Conservation (phyloP, 2,797 vertebrate genomes). For the Notoglanidium macrostoma region DNA sequence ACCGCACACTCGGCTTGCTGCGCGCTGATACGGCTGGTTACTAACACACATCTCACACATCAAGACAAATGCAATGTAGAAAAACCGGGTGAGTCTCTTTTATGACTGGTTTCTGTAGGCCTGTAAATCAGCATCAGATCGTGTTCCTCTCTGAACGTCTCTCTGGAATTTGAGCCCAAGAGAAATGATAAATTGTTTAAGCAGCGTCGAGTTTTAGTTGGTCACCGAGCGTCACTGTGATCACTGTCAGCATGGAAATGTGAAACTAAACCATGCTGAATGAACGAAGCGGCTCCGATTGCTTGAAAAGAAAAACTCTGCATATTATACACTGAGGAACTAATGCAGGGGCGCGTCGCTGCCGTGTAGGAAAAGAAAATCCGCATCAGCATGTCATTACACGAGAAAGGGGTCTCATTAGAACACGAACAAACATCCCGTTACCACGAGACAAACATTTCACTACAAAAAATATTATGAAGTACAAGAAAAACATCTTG, state of each 20-base stretch:
- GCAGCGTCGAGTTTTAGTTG: too few relatives aligned
- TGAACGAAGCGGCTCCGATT: neutral
- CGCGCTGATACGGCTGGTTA: neutral
- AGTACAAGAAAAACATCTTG: neutral
- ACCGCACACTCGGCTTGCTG: neutral
- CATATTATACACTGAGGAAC: neutral
- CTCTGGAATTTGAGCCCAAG: neutral
- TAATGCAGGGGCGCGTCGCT: neutral
- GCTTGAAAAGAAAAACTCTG: neutral
- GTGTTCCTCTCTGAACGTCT: neutral
- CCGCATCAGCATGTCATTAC: neutral
- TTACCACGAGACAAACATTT: neutral
- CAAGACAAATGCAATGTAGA: neutral
- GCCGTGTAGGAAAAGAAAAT: neutral
- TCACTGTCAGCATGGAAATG: neutral
- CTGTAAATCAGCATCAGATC: neutral
- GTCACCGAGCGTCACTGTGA: neutral
- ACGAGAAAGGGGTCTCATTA: neutral
- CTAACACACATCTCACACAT: neutral
- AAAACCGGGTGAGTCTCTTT: neutral
- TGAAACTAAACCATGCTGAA: neutral
- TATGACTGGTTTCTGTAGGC: neutral
- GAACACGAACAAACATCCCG: neutral
- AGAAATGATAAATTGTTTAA: neutral
- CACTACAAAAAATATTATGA: too few relatives aligned